Conservation (phyloP, 2,797 vertebrate species). For the Chelidonichthys spinosus region DNA sequence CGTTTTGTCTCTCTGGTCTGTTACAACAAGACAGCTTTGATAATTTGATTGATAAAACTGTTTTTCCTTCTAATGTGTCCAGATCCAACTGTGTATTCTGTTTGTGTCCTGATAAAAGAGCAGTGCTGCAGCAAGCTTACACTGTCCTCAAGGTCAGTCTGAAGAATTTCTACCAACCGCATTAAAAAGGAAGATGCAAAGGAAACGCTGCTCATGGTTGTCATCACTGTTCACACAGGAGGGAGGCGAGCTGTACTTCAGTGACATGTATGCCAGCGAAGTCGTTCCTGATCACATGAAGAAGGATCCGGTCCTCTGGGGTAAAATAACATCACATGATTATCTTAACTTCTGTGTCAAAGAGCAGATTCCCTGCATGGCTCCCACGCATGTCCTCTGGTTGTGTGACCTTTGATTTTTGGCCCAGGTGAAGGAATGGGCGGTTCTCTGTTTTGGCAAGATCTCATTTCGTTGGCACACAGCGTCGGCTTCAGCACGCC, state of each 20-base stretch:
- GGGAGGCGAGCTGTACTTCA: slow-evolving; percentile 84
- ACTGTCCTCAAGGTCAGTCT: slow-evolving; percentile 76
- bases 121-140: slow-evolving; percentile 79
- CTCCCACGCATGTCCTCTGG: neutral
- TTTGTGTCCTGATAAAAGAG: slow-evolving; percentile 83
- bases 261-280: slow-evolving; percentile 84
- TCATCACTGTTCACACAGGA: slow-evolving; percentile 65
- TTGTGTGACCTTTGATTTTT: neutral
- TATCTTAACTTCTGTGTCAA: neutral
- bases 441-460: slow-evolving; percentile 80
- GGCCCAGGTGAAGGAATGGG: slow-evolving; percentile 83
- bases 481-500: slow-evolving; percentile 82
- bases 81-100: slow-evolving; percentile 86
- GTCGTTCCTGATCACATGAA: slow-evolving; percentile 80
- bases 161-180: neutral
- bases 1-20: neutral
- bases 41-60: neutral
- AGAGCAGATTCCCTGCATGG: neutral
- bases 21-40: neutral
- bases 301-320: slow-evolving; percentile 81
- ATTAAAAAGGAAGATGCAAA: neutral
- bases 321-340: slow-evolving; percentile 56
- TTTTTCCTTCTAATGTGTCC: neutral
- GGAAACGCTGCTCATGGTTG: neutral
- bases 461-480: slow-evolving; percentile 79